Percentiles rank a stretch among this genome's conserved stretches.
phyloP scores from a whole-genome alignment of 2,797 vertebrate species.

The Pipistrellus pygmaeus region DNA sequence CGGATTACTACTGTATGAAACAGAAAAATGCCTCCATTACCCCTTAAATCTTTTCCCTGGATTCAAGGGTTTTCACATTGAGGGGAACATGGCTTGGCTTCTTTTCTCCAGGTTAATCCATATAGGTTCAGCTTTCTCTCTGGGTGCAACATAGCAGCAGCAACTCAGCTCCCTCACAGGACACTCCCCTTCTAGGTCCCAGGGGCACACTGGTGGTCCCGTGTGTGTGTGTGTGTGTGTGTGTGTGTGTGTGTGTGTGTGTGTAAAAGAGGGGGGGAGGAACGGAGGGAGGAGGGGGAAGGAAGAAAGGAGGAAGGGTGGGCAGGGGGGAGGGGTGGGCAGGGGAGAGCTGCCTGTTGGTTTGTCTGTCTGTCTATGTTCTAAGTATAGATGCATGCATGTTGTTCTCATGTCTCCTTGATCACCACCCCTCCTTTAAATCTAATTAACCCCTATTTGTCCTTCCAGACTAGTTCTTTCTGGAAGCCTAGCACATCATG shows the following conservation, averaged over 20 bases:
- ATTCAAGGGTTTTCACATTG: conserved; percentile 38
- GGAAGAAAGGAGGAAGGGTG: no score
- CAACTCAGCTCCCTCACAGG: neutral
- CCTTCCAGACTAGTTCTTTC: neutral
- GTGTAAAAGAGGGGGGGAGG: neutral
- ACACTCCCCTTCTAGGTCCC: neutral
- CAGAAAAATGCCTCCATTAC: conserved; percentile 72
- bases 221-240: neutral
- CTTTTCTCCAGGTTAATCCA: conserved; percentile 67
- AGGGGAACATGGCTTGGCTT: conserved; percentile 38
- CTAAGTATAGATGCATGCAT: accelerated
- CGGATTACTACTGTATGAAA: conserved; percentile 66
- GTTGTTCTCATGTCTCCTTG: neutral
- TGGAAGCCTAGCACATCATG: neutral
- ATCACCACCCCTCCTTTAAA: neutral
- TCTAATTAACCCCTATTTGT: neutral
- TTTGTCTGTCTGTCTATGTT: neutral
- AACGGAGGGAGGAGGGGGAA: neutral
- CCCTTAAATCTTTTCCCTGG: conserved; percentile 64
- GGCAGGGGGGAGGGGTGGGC: no score
- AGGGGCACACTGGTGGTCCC: no score
- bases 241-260: no score
- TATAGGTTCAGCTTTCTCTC: conserved; percentile 15
- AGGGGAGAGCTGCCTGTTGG: neutral
- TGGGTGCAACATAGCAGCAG: neutral